Evolutionary conservation across 2,888 invertebrate species (phyloP), one percentile per base, ranked within the genome.

Genomic region (Tortricodes alternella): DNA sequence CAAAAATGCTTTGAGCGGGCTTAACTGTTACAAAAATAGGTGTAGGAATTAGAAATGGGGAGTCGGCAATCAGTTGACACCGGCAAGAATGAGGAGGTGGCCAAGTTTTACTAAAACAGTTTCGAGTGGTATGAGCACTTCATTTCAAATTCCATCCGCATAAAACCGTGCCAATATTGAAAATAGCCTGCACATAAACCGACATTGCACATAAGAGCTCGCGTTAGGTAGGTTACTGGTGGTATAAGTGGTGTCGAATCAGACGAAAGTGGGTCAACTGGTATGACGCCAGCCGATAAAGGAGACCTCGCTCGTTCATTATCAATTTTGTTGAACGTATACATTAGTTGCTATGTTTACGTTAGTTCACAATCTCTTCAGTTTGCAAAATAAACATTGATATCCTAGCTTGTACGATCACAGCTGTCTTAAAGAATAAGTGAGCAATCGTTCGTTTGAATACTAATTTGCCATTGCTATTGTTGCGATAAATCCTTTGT

Each of bases 251-350:
- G 79, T 81, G 86, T 85, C 82, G 85, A 82, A 84, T 83, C 70
- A 75, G 73, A 74, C 68, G 76, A 76, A 89, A 86, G 80, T 89
- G 70, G 89, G 89, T 89, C 89, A 87, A 80, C 79, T 77, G 73
- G 79, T 69, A 83, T 86, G 88, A 89, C 89, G 89, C 78, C 75
- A 78, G 77, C 85, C 85, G 88, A 89, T 87, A 87, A 87, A 84
- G 75, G 78, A 76, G 80, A 82, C 81, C 82, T 84, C 67, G 71
- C 66, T 66, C 76, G 79, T 82, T 80, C 79, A 85, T 84, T 87
- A 87, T 88, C 85, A 88, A 80, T 82, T 80, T 78, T 76, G 76
- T 80, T 72, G 70, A 67, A 71, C 65, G 62, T 50, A 46, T 32
- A 21, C 11, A 29, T 43, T 55, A 37, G 16, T 16, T 29, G 27